Base-by-base conservation (phyloP, 2,797 vertebrate species). In the Hypotaenidia philippensis region DNA sequence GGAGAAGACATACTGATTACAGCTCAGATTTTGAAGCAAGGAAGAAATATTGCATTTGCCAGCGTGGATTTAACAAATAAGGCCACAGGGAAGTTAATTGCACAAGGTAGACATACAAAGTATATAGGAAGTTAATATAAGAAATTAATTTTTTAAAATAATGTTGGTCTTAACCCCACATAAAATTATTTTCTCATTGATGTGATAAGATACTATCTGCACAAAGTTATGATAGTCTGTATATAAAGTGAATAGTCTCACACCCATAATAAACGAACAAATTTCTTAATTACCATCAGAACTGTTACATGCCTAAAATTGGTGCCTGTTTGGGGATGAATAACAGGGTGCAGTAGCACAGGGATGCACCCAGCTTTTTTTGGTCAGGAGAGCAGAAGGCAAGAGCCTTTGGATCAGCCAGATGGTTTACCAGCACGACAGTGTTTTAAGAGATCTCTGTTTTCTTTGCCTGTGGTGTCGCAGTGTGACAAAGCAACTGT, bases 21-120 rank as follows among this genome's bases (percentile, higher is more conserved):
- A 22, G 99, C 99, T 47, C 98, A 99, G 59, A 96, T 99, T 92
- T 96, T 99, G 97, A 99, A 99, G 96, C 98, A 99, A 98, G 99
- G 99, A 89, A 97, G 93, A 95, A 99, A 91, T 12, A 78, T 99
- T 77, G 99, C 98, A 1, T 99, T 99, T 96, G 97, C 99, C 44
- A 99, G 98, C 0, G 99, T 99, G 81, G 99, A 99, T 95, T 97
- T 99, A 94, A 99, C 98, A 79, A 99, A 97, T 98, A 99, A 99
- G 95, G 96, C 91, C 1, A 99, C 99, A 0, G 99, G 99, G 80
- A 99, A 99, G 96, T 86, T 99, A 79, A 97, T 99, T 74, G 99
- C 99, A 76, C 99, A 99, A 97, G 99, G 99, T 40, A 98, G 99
- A 95, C 99, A 99, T 94, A 99, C 99, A 8, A 99, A 99, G 95